Conservation (phyloP, 2,888 invertebrate genomes). For the Xylophagus ater region DNA sequence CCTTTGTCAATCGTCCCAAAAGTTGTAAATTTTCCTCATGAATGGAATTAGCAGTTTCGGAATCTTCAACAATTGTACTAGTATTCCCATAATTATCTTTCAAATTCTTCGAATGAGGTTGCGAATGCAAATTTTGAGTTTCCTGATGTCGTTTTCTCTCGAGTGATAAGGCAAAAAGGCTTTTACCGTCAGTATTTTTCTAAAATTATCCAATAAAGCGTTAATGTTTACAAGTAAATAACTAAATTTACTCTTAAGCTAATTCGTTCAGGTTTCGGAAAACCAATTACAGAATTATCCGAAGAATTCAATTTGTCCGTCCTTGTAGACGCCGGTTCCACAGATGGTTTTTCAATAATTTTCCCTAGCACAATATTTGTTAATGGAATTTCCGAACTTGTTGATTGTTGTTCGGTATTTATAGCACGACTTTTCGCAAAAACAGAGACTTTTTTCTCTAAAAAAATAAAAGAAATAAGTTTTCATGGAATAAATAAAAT, state of each 20-base stretch:
- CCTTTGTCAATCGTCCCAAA: conserved; percentile 55
- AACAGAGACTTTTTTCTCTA: conserved; percentile 30
- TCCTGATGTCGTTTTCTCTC: conserved; percentile 27
- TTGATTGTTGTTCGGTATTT: conserved; percentile 22
- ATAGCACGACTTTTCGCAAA: conserved; percentile 24
- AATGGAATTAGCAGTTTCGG: conserved; percentile 46
- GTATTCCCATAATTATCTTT: conserved; percentile 15
- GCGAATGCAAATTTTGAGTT: neutral
- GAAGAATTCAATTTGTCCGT: neutral
- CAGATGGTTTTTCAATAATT: conserved; percentile 41
- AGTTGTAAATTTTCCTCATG: conserved; percentile 62
- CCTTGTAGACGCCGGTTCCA: conserved; percentile 8
- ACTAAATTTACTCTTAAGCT: neutral
- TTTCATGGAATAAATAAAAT: neutral
- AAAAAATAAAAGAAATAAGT: conserved; percentile 16
- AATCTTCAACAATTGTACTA: conserved; percentile 35
- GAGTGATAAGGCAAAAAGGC: conserved; percentile 43
- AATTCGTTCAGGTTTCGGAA: conserved; percentile 33
- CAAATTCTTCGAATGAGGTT: conserved; percentile 13
- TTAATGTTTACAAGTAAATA: neutral
- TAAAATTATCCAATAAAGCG: neutral
- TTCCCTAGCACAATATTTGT: conserved; percentile 40
- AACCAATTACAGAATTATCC: conserved; percentile 25
- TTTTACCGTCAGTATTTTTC: conserved; percentile 33
- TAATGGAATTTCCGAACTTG: conserved; percentile 35